Base-by-base conservation (phyloP, 2,113 vertebrate species). In the Bucco capensis region DNA sequence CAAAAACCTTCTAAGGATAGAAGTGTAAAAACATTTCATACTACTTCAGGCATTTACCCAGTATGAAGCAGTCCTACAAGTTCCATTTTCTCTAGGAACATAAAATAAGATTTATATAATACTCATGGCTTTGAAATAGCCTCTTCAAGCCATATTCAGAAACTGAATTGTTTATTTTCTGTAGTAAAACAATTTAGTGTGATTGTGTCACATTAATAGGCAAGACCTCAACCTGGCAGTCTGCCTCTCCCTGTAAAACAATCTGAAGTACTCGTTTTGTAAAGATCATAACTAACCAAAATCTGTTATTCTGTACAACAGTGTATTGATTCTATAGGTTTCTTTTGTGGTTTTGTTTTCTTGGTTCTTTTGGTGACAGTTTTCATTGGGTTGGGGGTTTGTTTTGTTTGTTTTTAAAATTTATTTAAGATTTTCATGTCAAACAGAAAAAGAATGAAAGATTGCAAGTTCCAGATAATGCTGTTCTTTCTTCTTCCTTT, bases 361-460 rank as follows among this genome's bases (percentile, higher is more conserved):
- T 78, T 8, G 19, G 14, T 25, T 91, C 19, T 76, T 46, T 57
- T 19, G 1, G 2, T 5, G 4, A 2, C 5, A 2, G 1, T 2
- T 19, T 18, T 38, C 30, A 42, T 40, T 25, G 23, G 9, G 1
- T 30, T n/a, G 35, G 12, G 3, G 23, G 19, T 76, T 30, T 35
- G 19, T 5, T 38, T 57, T n/a, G 5, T 18, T 71, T 46, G 49
- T n/a, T 23, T 60, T 31, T 25, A 31, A 42, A 2, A 19, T 14
- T 54, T 47, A 54, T 56, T 30, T 44, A 22, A 53, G 12, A 50
- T 54, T 53, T 67, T 70, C 3, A 78, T 65, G 40, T 89, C 35
- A 74, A 60, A 82, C 6, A 71, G 46, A 47, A 44, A 40, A 46
- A n/a, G 3, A 46, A 84, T 22, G 2, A 61, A 72, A 76, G 2